Evolutionary conservation across 2,113 vertebrate species (phyloP).

Genomic region (Pardalotus punctatus): DNA sequence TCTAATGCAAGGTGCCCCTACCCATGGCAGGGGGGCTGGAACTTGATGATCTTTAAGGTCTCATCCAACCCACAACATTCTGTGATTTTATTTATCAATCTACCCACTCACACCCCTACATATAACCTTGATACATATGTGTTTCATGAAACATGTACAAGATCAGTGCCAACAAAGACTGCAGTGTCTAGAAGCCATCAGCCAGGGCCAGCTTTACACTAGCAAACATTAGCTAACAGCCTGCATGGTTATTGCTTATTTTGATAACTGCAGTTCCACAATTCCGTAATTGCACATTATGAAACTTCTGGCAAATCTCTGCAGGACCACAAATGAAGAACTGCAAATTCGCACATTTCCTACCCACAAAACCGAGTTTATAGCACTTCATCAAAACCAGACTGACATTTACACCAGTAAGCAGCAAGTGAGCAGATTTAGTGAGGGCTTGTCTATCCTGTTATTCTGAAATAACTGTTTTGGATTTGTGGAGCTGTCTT

Average conservation of each 20-base stretch:
- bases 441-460: neutral
- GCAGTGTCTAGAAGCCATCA: neutral
- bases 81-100: neutral
- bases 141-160: neutral
- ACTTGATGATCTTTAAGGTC: neutral
- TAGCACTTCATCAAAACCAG: neutral
- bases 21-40: neutral
- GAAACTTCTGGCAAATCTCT: neutral
- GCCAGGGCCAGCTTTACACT: neutral
- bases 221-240: neutral
- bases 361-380: neutral
- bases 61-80: neutral
- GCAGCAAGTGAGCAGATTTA: neutral
- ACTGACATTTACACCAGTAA: neutral
- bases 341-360: neutral
- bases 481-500: neutral
- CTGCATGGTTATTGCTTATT: fast-evolving
- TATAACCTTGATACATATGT: fast-evolving
- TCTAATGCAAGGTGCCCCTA: neutral
- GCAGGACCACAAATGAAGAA: neutral
- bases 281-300: neutral
- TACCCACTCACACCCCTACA: neutral
- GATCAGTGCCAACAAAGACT: neutral
- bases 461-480: neutral
- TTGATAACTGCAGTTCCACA: neutral